Conservation (phyloP, 2,113 vertebrate genomes). For the Setophaga coronata region DNA sequence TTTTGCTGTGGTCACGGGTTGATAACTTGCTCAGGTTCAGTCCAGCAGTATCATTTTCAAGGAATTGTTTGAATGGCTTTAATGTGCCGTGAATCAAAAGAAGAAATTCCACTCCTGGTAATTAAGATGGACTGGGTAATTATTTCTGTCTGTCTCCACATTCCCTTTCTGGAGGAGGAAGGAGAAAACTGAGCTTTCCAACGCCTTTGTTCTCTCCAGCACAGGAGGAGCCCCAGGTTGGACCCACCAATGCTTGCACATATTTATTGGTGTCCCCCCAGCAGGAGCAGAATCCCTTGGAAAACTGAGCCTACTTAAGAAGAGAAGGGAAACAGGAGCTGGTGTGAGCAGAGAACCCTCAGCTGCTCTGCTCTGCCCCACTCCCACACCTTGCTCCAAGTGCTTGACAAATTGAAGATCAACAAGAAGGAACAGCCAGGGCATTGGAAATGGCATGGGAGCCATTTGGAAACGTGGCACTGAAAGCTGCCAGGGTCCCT, state of each 20-base stretch:
- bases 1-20: not conserved
- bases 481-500: not conserved
- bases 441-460: not conserved
- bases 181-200: not conserved
- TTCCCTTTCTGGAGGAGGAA: not conserved
- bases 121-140: not conserved
- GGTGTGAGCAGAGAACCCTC: not conserved
- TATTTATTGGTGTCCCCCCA: not conserved
- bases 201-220: not conserved
- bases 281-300: not conserved
- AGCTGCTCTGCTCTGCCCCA: not conserved
- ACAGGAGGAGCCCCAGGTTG: accelerated
- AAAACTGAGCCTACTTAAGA: not conserved
- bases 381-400: not conserved
- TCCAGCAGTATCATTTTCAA: not conserved
- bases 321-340: not conserved
- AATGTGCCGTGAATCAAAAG: not conserved
- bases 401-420: not conserved
- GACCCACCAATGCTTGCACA: not conserved
- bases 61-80: not conserved
- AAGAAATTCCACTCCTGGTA: not conserved
- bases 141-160: not conserved
- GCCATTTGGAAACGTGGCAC: not conserved
- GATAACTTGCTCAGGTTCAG: not conserved
- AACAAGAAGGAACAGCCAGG: accelerated